Evolutionary conservation across 2,113 vertebrate genomes (phyloP).

Genomic region (Blennius ocellaris): DNA sequence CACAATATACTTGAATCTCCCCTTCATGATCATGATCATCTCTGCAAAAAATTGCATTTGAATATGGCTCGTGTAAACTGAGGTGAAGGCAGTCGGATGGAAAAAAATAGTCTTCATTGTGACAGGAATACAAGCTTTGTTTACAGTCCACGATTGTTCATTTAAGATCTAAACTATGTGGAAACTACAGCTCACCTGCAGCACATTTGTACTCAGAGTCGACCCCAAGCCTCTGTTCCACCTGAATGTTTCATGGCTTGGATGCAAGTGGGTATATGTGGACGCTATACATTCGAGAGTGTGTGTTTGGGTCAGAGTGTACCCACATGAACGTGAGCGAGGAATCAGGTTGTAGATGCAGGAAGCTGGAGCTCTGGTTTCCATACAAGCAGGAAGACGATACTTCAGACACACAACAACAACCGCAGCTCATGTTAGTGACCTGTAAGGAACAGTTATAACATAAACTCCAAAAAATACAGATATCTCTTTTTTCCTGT

Average conservation of each 20-base stretch:
- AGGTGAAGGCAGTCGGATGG: background rate
- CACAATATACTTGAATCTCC: too few species aligned
- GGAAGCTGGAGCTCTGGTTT: slow-evolving; percentile 75
- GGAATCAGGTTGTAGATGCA: slow-evolving; percentile 69
- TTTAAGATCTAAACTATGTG: slow-evolving; percentile 24
- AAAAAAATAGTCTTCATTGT: slow-evolving; percentile 1
- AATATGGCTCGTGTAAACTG: too few species aligned
- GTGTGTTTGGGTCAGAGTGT: slow-evolving; percentile 7
- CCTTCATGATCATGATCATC: too few species aligned
- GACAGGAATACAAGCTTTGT: background rate
- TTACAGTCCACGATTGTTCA: slow-evolving; percentile 41
- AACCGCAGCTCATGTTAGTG: slow-evolving; percentile 13
- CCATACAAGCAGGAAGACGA: slow-evolving; percentile 57
- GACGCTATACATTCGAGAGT: background rate
- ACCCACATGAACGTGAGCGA: slow-evolving; percentile 26
- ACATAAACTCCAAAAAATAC: too few species aligned
- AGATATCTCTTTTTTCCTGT: too few species aligned
- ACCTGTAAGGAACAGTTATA: background rate
- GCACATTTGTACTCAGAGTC: background rate
- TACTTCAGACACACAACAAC: slow-evolving; percentile 32
- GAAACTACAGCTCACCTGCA: slow-evolving; percentile 57
- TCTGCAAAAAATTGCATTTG: too few species aligned
- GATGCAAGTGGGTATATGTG: background rate
- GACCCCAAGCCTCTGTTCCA: too few species aligned
- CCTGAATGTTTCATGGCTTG: slow-evolving; percentile 69